Evolutionary conservation across 2,113 vertebrate species (phyloP).

Genomic region (Oophaga pumilio): DNA sequence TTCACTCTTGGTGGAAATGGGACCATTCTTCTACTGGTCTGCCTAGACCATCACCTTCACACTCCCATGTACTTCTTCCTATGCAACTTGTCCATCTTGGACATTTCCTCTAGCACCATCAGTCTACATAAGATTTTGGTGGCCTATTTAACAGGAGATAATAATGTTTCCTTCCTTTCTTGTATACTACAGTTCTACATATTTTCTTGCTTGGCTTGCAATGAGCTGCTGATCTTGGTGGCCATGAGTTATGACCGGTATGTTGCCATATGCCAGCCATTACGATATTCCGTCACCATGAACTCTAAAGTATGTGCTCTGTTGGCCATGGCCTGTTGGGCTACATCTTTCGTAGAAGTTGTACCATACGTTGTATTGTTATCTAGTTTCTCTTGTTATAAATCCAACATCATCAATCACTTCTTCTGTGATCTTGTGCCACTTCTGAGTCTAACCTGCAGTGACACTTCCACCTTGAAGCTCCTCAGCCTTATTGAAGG

Average conservation of each 20-base stretch:
- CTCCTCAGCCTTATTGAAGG: constrained; percentile 30
- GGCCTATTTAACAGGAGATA: constrained; percentile 61
- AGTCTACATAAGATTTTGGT: constrained; percentile 62
- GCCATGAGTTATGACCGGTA: constrained; percentile 63
- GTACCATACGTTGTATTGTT: constrained; percentile 60
- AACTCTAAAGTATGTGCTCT: constrained; percentile 49
- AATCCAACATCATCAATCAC: constrained; percentile 33
- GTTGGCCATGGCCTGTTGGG: constrained; percentile 57
- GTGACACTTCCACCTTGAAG: constrained; percentile 53
- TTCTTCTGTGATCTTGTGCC: constrained; percentile 64
- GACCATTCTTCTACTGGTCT: constrained; percentile 53
- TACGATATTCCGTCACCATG: constrained; percentile 44
- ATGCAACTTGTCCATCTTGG: constrained; percentile 61
- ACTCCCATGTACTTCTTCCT: constrained; percentile 63
- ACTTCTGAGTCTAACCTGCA: constrained; percentile 67
- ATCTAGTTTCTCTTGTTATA: constrained; percentile 62
- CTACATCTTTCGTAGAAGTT: constrained; percentile 60
- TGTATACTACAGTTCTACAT: constrained; percentile 67
- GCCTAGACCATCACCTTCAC: constrained; percentile 45
- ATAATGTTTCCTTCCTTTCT: constrained; percentile 63
- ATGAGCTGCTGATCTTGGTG: constrained; percentile 62
- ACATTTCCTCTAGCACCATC: constrained; percentile 60
- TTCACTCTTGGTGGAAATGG: constrained; percentile 58
- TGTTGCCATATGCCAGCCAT: constrained; percentile 42
- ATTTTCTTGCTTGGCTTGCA: constrained; percentile 63